These are phyloP conservation scores for Phasia obesa DNA, from an alignment of 2,888 invertebrate species.

Conservation along the genomic window DNA sequence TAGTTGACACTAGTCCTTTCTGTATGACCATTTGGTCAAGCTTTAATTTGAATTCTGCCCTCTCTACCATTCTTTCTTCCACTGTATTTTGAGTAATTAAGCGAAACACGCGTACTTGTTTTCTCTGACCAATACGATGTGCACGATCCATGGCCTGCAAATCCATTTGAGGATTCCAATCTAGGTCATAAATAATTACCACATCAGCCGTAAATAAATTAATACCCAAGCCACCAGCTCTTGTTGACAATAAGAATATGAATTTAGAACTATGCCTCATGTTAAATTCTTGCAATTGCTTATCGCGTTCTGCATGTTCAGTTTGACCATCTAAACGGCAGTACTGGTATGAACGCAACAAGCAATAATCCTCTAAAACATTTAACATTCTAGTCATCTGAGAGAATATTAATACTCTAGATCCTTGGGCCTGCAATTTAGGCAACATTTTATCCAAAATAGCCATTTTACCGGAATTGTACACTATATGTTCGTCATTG, in stretches of 20 bases:
- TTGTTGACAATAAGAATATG: conserved; percentile 98
- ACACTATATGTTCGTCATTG: conserved; percentile 96
- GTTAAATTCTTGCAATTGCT: neutral
- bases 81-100: conserved; percentile 98
- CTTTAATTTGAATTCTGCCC: neutral
- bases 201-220: conserved; percentile 99
- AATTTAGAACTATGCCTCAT: conserved; percentile 90
- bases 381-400: conserved; percentile 99
- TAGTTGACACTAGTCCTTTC: neutral
- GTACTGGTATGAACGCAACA: conserved; percentile 93
- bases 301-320: neutral
- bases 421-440: conserved; percentile 93
- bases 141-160: conserved; percentile 98
- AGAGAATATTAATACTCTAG: conserved; percentile 96
- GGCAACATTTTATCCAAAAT: conserved; percentile 97
- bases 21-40: neutral
- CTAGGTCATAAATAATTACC: conserved; percentile 98
- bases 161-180: conserved; percentile 99
- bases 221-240: conserved; percentile 99
- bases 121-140: conserved; percentile 98
- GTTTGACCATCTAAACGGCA: conserved; percentile 82
- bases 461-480: conserved; percentile 98
- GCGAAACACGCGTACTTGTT: conserved; percentile 95
- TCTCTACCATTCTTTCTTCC: neutral
- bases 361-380: conserved; percentile 97